Conservation (phyloP, 2,113 vertebrate genomes). For the Solea solea region DNA sequence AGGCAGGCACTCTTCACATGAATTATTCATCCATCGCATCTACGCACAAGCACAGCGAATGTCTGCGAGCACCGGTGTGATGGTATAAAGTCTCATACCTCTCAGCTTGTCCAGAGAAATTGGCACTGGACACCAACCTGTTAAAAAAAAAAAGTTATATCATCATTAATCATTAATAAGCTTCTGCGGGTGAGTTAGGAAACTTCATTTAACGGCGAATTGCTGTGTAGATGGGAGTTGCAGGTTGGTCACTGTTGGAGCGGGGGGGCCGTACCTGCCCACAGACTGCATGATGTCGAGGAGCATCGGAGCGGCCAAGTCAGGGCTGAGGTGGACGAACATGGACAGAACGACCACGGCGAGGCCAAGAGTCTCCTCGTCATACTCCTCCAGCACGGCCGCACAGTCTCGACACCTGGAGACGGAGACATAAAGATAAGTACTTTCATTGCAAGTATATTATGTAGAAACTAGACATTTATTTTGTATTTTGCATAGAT, state of each 20-base stretch:
- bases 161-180: slow-evolving; percentile 74
- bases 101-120: slow-evolving; percentile 97
- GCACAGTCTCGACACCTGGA: slow-evolving; percentile 95
- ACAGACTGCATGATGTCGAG: slow-evolving; percentile 99
- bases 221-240: slow-evolving; percentile 47
- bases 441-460: no score
- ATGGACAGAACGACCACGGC: slow-evolving; percentile 96
- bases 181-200: slow-evolving; percentile 59
- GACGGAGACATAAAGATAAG: no score
- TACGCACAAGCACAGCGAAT: slow-evolving; percentile 19
- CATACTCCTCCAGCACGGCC: slow-evolving; percentile 96
- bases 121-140: slow-evolving; percentile 94
- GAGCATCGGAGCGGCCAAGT: slow-evolving; percentile 94
- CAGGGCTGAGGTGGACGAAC: slow-evolving; percentile 96
- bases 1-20: slow-evolving; percentile 34
- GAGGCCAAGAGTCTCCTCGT: slow-evolving; percentile 94
- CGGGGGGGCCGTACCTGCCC: slow-evolving; percentile 87
- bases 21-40: slow-evolving; percentile 50
- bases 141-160: no score
- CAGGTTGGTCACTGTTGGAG: neutral
- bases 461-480: no score
- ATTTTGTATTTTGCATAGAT: no score
- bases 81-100: slow-evolving; percentile 83
- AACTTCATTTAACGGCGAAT: slow-evolving; percentile 60
- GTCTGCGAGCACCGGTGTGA: slow-evolving; percentile 7